Evolutionary conservation across 2,113 vertebrate species (phyloP), one percentile per base, ranked within the genome.

Genomic region (Limnothrissa miodon): DNA sequence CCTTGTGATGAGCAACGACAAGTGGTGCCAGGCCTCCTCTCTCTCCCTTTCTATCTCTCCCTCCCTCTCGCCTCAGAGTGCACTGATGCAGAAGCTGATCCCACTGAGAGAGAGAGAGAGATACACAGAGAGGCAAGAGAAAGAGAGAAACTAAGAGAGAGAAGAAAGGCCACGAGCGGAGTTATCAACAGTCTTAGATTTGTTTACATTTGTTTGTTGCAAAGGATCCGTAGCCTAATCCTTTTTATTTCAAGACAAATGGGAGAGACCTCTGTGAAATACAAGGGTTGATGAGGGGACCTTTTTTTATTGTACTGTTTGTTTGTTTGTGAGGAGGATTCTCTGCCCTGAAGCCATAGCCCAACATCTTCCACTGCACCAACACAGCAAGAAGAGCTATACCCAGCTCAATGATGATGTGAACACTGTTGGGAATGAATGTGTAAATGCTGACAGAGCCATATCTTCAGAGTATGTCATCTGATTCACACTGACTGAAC

Each of bases 351-450:
- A 62, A 62, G 59, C n/a, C 9, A 29, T 62, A 62, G n/a, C 6
- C 59, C 59, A 62, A 29, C 59, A 62, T 9, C 59, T 62, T n/a
- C 25, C 66, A 39, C 66, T 74, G 66, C 36, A 33, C 29, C 66
- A 74, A 74, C 29, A 74, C 66, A 74, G 33, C 66, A 74, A 74
- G 19, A 21, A 74, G 66, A 74, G 66, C 66, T 25, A 25, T 33
- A 29, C 25, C 66, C 66, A 33, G 51, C 19, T 56, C 51, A 15
- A 48, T 17, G 51, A 56, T 56, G 51, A 56, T 56, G 51, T 56
- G 51, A 23, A 56, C 51, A 56, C 51, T 56, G 21, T 56, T 56
- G 46, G 7, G 51, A 74, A 33, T 0, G 13, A 39, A 11, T 6
- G 59, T n/a, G 1, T 33, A 74, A 74, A 4, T 74, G 66, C 33